Evolutionary conservation across 1,140 invertebrate genomes (phyloP).

Genomic region (Bombus superbus): DNA sequence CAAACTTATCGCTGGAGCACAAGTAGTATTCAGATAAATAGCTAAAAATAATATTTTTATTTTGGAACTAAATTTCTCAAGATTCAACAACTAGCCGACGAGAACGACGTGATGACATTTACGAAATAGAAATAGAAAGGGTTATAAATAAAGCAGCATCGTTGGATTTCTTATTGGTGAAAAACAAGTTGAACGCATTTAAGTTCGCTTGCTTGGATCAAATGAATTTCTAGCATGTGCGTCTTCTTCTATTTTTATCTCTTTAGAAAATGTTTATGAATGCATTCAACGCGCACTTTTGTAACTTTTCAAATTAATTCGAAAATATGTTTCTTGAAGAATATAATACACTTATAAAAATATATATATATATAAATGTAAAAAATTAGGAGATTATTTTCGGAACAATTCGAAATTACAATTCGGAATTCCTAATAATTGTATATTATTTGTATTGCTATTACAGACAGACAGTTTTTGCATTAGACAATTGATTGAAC

Average conservation of each 20-base stretch:
- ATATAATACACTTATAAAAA: background rate
- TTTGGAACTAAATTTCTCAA: conserved; percentile 49
- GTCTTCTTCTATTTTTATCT: conserved; percentile 1
- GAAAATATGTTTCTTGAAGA: background rate
- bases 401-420: too few species aligned
- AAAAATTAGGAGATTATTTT: background rate
- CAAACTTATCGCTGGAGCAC: background rate
- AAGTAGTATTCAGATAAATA: conserved; percentile 24
- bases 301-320: background rate
- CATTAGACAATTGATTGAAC: background rate
- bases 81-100: background rate
- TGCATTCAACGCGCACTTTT: background rate
- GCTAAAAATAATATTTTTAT: conserved; percentile 64
- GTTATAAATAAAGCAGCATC: conserved; percentile 63
- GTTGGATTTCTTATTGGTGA: conserved; percentile 49
- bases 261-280: background rate
- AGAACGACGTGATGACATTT: conserved; percentile 20
- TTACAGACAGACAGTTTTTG: background rate
- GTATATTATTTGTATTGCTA: background rate
- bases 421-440: background rate
- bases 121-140: conserved; percentile 63
- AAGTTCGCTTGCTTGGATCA: background rate
- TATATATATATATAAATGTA: background rate
- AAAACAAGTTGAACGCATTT: conserved; percentile 52
- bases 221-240: background rate